A percentile compares a stretch with the other conserved stretches of the same genome.
Conservation (phyloP, 2,888 invertebrate genomes). For the Alloplasta piceator region DNA sequence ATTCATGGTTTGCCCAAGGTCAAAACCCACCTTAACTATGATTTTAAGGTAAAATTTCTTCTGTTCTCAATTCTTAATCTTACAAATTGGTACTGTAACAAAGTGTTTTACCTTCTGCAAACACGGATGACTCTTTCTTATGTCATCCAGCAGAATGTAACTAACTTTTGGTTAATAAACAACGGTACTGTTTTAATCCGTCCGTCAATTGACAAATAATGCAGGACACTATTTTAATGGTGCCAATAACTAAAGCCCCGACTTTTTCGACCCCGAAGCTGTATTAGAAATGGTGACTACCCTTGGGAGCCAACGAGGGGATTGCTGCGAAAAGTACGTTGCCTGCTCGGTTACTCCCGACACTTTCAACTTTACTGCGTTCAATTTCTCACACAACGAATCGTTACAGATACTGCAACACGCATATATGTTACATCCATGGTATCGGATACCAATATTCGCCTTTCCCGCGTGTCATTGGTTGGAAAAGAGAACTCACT, state of each 20-base stretch:
- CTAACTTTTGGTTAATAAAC: no score
- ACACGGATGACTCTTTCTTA: no score
- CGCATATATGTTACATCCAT: not conserved
- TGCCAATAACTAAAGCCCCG: slow-evolving; percentile 13
- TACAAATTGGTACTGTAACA: no score
- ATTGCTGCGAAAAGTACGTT: slow-evolving; percentile 30
- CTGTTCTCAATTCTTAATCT: no score
- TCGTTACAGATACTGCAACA: not conserved
- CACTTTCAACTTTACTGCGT: slow-evolving; percentile 15
- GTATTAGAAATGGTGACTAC: slow-evolving; percentile 46
- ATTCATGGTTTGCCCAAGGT: no score
- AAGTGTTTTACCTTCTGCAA: no score
- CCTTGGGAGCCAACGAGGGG: slow-evolving; percentile 52
- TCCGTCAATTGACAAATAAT: no score
- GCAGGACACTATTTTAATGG: not conserved
- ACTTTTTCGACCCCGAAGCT: slow-evolving; percentile 15
- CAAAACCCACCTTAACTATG: no score
- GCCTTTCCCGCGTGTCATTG: not conserved
- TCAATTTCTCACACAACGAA: not conserved
- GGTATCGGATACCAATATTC: not conserved
- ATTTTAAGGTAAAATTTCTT: no score
- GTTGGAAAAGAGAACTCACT: slow-evolving; percentile 14
- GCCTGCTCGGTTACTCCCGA: slow-evolving; percentile 48
- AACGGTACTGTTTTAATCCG: no score
- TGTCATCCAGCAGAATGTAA: no score